Evolutionary conservation across 1,140 invertebrate species (phyloP), one percentile per base, ranked within the genome.

Genomic region (Zaprionus camerounensis): DNA sequence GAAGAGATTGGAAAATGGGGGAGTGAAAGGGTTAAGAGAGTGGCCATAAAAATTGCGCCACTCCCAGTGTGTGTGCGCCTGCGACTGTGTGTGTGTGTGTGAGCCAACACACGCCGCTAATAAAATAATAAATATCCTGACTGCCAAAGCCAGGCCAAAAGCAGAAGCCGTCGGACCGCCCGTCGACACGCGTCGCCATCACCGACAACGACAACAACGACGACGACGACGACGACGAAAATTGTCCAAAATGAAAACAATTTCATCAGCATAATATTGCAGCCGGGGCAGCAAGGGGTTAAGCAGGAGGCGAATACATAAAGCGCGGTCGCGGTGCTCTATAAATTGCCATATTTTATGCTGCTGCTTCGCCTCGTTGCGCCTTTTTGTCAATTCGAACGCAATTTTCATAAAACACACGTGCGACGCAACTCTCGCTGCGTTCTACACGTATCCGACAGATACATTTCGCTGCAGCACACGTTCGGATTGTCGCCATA

Each of bases 391-490:
- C 85, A 91, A 88, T 91, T 85, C 81, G 85, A 90, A 91, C 81
- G 85, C 85, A 88, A 88, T 88, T 88, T 88, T 85, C 86, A 90
- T 88, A 90, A 88, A 88, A 81, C 85, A 88, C 81, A 85, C 86
- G 85, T 90, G 71, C 46, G 15, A 17, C 15, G n/a, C 36, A 26
- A 62, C 28, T 34, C 28, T 24, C 31, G 22, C 59, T 28, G 64
- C 61, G 55, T 53, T 61, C 70, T 63, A 51, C 69, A 58, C 53
- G 66, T 74, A 81, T 75, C 75, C 67, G 63, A 69, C 64, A 75
- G 79, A 78, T 75, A 75, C 82, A 69, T 56, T 71, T 76, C 58
- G 71, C 46, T 76, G 53, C 69, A 79, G 61, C 41, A 46, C 41
- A 58, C 65, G 66, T 56, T 65, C 44, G 31, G 59, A 71, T 76